These are phyloP conservation scores for Merluccius polli DNA, from an alignment of 2,797 vertebrate species.

Conservation along the genomic window DNA sequence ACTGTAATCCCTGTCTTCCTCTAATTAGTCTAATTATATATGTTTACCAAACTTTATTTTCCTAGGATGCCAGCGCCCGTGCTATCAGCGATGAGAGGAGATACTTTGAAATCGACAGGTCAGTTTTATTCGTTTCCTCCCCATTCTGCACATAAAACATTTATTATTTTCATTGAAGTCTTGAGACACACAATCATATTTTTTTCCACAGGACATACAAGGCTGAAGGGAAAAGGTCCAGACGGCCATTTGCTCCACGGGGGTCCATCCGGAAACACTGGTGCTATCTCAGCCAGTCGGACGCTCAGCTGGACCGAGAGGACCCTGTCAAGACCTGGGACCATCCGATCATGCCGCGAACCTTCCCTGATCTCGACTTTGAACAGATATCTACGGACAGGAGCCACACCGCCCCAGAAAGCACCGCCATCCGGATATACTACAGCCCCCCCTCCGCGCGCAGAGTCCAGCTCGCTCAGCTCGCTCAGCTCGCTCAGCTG, in stretches of 20 bases:
- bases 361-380: constrained; percentile 73
- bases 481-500: constrained; percentile 67
- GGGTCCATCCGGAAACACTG: constrained; percentile 71
- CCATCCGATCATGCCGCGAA: constrained; percentile 73
- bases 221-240: constrained; percentile 28
- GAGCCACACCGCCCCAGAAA: constrained; percentile 93
- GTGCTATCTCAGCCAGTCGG: constrained; percentile 78
- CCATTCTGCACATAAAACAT: background rate
- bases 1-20: constrained; percentile 39
- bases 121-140: constrained; percentile 27
- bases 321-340: constrained; percentile 78
- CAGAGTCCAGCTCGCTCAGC: constrained; percentile 75
- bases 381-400: constrained; percentile 77
- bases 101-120: constrained; percentile 72
- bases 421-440: constrained; percentile 87
- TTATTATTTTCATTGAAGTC: constrained; percentile 1
- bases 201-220: constrained; percentile 37
- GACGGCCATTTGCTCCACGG: constrained; percentile 33
- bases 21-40: background rate
- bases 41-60: constrained; percentile 8
- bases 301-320: constrained; percentile 68
- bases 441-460: constrained; percentile 90
- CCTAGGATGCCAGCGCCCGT: constrained; percentile 26
- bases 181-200: background rate
- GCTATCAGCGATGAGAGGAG: constrained; percentile 65